phyloP scores from a whole-genome alignment of 2,888 invertebrate species.

The Acleris emargana region DNA sequence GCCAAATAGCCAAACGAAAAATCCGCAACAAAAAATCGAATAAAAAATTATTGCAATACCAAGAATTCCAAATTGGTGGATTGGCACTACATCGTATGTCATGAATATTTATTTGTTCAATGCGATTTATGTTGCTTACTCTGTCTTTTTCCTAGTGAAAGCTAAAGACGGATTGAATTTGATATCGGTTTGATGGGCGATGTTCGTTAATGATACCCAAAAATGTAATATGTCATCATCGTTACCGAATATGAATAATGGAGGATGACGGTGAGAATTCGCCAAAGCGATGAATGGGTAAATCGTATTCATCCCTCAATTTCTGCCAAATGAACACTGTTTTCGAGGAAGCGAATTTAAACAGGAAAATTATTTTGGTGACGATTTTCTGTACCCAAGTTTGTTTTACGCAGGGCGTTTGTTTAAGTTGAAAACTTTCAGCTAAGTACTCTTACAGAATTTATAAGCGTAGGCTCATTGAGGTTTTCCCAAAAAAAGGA shows the following conservation, averaged over 20 bases:
- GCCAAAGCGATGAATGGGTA: slow-evolving; percentile 44
- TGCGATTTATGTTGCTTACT: not conserved
- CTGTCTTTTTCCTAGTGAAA: not conserved
- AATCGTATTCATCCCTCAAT: slow-evolving; percentile 46
- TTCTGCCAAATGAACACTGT: slow-evolving; percentile 42
- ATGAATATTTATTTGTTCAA: not conserved
- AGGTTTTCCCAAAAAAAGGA: too few relatives aligned
- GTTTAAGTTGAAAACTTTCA: not conserved
- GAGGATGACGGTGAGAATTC: slow-evolving; percentile 50
- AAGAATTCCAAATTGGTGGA: slow-evolving; percentile 13
- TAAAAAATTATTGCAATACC: slow-evolving; percentile 44
- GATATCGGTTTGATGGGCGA: slow-evolving; percentile 1
- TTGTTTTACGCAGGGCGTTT: not conserved
- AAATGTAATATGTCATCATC: slow-evolving; percentile 55
- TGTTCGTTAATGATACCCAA: slow-evolving; percentile 56
- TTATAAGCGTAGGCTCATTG: too few relatives aligned
- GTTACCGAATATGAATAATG: slow-evolving; percentile 64
- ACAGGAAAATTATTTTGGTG: not conserved
- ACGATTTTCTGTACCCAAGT: slow-evolving; percentile 16
- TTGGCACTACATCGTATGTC: slow-evolving; percentile 16
- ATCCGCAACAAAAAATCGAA: slow-evolving; percentile 50
- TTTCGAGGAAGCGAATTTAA: slow-evolving; percentile 26
- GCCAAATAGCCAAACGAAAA: slow-evolving; percentile 19
- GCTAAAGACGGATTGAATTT: not conserved
- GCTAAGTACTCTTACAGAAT: not conserved